These are phyloP conservation scores for Lutjanus argentimaculatus DNA, from an alignment of 2,797 vertebrate genomes.

Conservation along the genomic window DNA sequence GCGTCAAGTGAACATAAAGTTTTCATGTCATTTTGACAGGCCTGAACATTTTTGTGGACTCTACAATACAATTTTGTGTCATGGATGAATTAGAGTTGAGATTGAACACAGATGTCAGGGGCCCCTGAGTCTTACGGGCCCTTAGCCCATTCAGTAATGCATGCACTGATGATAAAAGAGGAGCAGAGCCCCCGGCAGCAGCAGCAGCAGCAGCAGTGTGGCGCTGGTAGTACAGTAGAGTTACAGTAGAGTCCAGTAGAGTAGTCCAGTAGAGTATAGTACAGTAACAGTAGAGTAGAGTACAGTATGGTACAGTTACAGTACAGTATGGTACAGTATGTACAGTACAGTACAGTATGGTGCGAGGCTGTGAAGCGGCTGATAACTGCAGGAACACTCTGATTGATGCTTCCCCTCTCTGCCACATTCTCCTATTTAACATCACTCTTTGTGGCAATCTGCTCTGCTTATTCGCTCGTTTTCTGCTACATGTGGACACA, in stretches of 20 bases:
- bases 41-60: too few relatives aligned
- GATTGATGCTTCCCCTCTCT: slow-evolving; percentile 33
- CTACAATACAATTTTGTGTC: background rate
- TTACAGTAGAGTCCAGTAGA: too few relatives aligned
- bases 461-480: background rate
- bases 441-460: background rate
- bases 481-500: slow-evolving; percentile 43
- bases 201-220: background rate
- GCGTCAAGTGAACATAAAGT: too few relatives aligned
- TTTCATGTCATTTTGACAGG: too few relatives aligned
- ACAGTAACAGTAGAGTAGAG: too few relatives aligned
- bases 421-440: slow-evolving; percentile 20
- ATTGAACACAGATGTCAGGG: too few relatives aligned
- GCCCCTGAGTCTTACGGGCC: background rate
- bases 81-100: too few relatives aligned
- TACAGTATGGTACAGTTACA: too few relatives aligned
- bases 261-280: background rate
- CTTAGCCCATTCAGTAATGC: background rate
- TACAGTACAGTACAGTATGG: background rate
- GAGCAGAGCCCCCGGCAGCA: background rate
- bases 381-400: slow-evolving; percentile 29
- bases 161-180: background rate
- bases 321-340: background rate
- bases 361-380: background rate
- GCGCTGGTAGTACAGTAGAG: too few relatives aligned